Evolutionary conservation across 2,797 vertebrate genomes (phyloP), one percentile per base, ranked within the genome.

Genomic region (Enteromius radiatus): DNA sequence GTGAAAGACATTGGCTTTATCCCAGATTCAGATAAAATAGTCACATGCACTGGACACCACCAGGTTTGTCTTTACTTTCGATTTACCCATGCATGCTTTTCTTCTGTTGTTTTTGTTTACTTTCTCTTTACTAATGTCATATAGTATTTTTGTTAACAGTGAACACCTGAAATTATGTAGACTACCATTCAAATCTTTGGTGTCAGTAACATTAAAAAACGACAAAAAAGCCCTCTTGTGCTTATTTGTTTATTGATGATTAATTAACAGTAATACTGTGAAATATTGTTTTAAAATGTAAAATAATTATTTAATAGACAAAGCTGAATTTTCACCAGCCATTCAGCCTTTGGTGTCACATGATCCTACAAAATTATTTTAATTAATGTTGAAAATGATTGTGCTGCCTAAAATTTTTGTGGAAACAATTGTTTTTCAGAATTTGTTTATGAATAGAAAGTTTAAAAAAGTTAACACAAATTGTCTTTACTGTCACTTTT

Each of bases 1-100:
- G 94, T 97, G 86, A 86, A 89, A 21, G 97, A 98, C 89, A 71
- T 96, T 88, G 94, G 94, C 41, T 97, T 98, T 86, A 92, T 97
- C n/a, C 78, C 95, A 6, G 92, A 90, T 33, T 94, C 96, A 0
- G 94, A 96, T 75, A 96, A 95, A 76, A 91, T 97, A 3, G 92
- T 97, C 61, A 97, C 96, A 31, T 97, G 96, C 83, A 88, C 87
- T 21, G 84, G 87, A 54, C 83, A 88, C 49, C 95, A 96, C 59
- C 96, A 97, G 95, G 97, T 97, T 10, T 74, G 87, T 67, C 21
- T 65, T 49, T 67, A 47, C 54, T 52, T 4, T 33, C 7, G 1
- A 15, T 45, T 41, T 38, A 26, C 43, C 7, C n/a, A 23, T 54
- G 5, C 12, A 2, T 56, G 21, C 12, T 23, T 56, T 7, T 56